Conservation (phyloP, 1,140 invertebrate species). For the Drosophila willistoni region DNA sequence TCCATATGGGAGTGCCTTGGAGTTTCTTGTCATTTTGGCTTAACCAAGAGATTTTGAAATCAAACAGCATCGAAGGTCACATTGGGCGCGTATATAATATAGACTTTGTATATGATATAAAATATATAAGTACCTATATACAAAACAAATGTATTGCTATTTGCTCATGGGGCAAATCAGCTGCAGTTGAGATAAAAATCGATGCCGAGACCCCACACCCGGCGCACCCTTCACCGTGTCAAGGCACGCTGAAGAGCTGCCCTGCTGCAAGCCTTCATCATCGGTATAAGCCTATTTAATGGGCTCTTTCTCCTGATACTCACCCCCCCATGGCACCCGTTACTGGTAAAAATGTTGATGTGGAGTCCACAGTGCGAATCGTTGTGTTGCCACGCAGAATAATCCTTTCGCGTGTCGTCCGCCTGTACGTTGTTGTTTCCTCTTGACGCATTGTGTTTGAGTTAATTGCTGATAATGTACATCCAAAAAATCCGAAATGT, state of each 20-base stretch:
- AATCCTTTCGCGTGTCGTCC: constrained; percentile 82
- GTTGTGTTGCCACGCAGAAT: constrained; percentile 80
- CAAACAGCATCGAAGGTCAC: constrained; percentile 55
- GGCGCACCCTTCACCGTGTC: constrained; percentile 22
- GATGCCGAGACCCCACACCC: constrained; percentile 48
- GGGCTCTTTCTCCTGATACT: constrained; percentile 30
- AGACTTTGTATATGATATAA: neutral
- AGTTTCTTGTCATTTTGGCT: constrained; percentile 47
- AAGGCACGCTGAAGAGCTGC: constrained; percentile 53
- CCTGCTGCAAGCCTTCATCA: constrained; percentile 36
- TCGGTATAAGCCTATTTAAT: constrained; percentile 6
- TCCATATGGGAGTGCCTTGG: constrained; percentile 28
- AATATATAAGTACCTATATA: constrained; percentile 25
- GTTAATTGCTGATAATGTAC: constrained; percentile 24
- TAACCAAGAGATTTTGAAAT: constrained; percentile 4
- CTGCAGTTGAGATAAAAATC: constrained; percentile 74
- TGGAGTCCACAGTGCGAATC: constrained; percentile 80
- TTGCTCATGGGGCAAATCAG: constrained; percentile 45
- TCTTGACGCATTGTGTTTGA: constrained; percentile 67
- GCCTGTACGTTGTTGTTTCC: constrained; percentile 69
- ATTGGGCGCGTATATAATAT: constrained; percentile 30
- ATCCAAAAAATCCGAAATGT: neutral
- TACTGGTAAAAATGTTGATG: constrained; percentile 77
- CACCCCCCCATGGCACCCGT: constrained; percentile 66
- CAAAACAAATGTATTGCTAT: constrained; percentile 25